Conservation (phyloP, 2,888 invertebrate species). For the Acanthacorydalis orientalis region DNA sequence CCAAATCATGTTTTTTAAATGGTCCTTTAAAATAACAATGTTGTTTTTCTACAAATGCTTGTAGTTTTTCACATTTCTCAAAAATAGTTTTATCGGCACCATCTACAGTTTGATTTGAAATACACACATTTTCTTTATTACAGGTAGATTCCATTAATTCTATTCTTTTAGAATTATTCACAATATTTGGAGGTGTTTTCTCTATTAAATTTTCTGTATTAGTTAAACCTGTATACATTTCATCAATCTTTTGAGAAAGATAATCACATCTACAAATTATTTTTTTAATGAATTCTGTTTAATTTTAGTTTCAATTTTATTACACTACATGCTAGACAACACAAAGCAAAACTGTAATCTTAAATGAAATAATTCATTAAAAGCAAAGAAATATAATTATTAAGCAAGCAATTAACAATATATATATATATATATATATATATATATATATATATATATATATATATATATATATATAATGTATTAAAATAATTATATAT, state of each 20-base stretch:
- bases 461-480: too few species aligned
- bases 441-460: too few species aligned
- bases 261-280: not conserved
- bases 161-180: not conserved
- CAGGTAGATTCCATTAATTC: not conserved
- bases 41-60: conserved; percentile 6
- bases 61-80: conserved; percentile 11
- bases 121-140: not conserved
- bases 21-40: conserved; percentile 5
- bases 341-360: too few species aligned
- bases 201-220: not conserved
- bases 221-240: not conserved
- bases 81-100: conserved; percentile 6
- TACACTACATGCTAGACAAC: too few species aligned
- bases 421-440: too few species aligned
- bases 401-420: too few species aligned
- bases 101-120: conserved; percentile 3
- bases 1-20: conserved; percentile 1
- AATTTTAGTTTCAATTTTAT: too few species aligned
- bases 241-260: not conserved
- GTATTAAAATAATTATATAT: too few species aligned
- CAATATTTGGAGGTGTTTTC: not conserved
- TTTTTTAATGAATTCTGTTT: not conserved
- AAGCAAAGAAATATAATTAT: too few species aligned
- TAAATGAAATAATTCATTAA: too few species aligned